Evolutionary conservation across 2,797 vertebrate genomes (phyloP).

Genomic region (Sardinella longiceps): DNA sequence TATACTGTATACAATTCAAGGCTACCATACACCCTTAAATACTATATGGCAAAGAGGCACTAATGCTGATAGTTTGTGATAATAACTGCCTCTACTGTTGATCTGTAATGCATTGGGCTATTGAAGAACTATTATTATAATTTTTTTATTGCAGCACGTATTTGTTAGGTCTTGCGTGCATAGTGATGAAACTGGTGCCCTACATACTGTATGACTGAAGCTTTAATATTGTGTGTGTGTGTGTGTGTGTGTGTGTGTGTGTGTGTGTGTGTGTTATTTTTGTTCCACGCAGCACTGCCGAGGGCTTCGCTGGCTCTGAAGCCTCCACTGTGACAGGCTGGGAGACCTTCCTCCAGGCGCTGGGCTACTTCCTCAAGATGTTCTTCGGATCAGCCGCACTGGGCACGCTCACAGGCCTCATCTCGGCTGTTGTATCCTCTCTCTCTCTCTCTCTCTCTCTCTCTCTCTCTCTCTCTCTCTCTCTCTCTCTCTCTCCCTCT

Average conservation of each 20-base stretch:
- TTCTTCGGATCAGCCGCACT: conserved; percentile 97
- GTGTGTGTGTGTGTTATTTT: background rate
- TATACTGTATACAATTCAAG: too few relatives aligned
- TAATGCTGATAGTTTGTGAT: background rate
- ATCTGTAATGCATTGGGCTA: background rate
- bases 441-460: too few relatives aligned
- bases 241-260: too few relatives aligned
- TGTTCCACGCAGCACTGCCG: conserved; percentile 83
- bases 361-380: conserved; percentile 96
- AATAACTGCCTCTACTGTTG: background rate
- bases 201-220: background rate
- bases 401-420: conserved; percentile 95
- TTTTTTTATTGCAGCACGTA: background rate
- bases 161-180: background rate
- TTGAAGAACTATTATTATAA: background rate
- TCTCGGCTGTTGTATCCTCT: conserved; percentile 96
- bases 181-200: background rate
- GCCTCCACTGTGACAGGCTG: conserved; percentile 88
- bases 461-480: too few relatives aligned
- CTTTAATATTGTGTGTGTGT: background rate
- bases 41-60: background rate
- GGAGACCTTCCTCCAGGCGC: conserved; percentile 92
- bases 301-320: conserved; percentile 90
- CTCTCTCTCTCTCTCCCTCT: too few relatives aligned
- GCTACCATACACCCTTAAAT: background rate